Percentiles rank a stretch among this genome's conserved stretches.
Evolutionary conservation across 2,888 invertebrate species (phyloP).

Genomic region (Drepana falcataria): DNA sequence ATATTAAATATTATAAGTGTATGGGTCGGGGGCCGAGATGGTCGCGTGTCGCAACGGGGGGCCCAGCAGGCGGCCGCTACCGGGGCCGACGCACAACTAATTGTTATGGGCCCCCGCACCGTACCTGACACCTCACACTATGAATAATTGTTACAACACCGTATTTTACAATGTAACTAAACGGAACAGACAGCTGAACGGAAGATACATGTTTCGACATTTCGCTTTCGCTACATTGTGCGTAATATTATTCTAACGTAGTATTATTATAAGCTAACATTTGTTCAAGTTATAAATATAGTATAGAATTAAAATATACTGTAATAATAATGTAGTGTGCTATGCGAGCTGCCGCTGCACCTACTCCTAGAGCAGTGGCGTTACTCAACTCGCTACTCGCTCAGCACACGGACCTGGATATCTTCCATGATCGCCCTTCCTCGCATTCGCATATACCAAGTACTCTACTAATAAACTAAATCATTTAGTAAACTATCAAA

Average conservation of each 20-base stretch:
- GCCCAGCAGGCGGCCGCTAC: conserved; percentile 68
- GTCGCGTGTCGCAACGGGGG: conserved; percentile 58
- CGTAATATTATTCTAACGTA: too few species aligned
- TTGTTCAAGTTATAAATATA: too few species aligned
- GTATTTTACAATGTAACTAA: conserved; percentile 7
- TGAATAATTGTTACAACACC: conserved; percentile 30
- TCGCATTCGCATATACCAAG: too few species aligned
- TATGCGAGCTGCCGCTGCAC: too few species aligned
- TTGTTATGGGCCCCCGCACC: conserved; percentile 46
- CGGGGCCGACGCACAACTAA: conserved; percentile 43
- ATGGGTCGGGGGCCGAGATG: conserved; percentile 29
- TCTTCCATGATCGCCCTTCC: too few species aligned
- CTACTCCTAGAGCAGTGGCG: too few species aligned
- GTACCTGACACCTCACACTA: conserved; percentile 35
- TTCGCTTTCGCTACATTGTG: background rate
- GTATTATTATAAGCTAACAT: too few species aligned
- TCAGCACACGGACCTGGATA: too few species aligned
- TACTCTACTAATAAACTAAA: background rate
- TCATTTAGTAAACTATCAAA: conserved; percentile 4
- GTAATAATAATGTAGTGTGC: too few species aligned
- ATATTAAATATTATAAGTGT: conserved; percentile 64
- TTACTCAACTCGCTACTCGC: too few species aligned
- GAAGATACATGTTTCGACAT: background rate
- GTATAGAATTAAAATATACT: too few species aligned
- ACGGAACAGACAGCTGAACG: conserved; percentile 1